phyloP scores from a whole-genome alignment of 2,113 vertebrate species.

The Pao palembangensis region DNA sequence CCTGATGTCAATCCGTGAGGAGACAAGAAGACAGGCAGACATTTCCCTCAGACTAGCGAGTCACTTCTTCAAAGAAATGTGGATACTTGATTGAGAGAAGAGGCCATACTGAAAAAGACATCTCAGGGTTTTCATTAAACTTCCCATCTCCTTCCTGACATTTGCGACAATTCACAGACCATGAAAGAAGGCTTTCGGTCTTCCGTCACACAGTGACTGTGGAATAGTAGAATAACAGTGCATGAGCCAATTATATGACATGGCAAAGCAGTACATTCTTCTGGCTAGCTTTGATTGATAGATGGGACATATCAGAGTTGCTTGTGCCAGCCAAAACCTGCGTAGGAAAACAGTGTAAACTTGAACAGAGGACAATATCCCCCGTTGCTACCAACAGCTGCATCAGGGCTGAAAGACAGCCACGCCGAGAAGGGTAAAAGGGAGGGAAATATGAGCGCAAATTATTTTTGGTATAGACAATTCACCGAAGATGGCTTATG shows the following conservation, averaged over 20 bases:
- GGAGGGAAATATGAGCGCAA: conserved; percentile 3
- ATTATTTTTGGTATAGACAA: conserved; percentile 28
- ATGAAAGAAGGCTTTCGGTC: conserved; percentile 33
- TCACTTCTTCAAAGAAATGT: conserved; percentile 69
- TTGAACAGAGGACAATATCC: conserved; percentile 2
- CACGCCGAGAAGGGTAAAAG: not conserved
- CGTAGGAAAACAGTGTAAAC: conserved; percentile 24
- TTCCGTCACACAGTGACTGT: conserved; percentile 37
- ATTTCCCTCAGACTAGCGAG: conserved; percentile 64
- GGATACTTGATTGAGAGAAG: conserved; percentile 53
- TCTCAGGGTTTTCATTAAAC: conserved; percentile 63
- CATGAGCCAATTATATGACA: conserved; percentile 25
- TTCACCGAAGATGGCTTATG: conserved; percentile 28
- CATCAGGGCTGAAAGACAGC: conserved; percentile 8
- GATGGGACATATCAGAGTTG: conserved; percentile 31
- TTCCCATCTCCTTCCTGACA: conserved; percentile 58
- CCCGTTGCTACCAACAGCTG: conserved; percentile 27
- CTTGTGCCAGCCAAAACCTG: conserved; percentile 24
- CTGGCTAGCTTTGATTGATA: conserved; percentile 42
- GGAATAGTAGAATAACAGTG: conserved; percentile 42
- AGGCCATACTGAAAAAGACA: conserved; percentile 61
- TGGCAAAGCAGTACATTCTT: conserved; percentile 37
- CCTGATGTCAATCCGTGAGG: conserved; percentile 66
- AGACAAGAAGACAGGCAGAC: conserved; percentile 68
- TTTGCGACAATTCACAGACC: conserved; percentile 57